Percentiles rank a stretch among this genome's conserved stretches.
phyloP scores from a whole-genome alignment of 2,888 invertebrate species.

The Allolobophora icterica region DNA sequence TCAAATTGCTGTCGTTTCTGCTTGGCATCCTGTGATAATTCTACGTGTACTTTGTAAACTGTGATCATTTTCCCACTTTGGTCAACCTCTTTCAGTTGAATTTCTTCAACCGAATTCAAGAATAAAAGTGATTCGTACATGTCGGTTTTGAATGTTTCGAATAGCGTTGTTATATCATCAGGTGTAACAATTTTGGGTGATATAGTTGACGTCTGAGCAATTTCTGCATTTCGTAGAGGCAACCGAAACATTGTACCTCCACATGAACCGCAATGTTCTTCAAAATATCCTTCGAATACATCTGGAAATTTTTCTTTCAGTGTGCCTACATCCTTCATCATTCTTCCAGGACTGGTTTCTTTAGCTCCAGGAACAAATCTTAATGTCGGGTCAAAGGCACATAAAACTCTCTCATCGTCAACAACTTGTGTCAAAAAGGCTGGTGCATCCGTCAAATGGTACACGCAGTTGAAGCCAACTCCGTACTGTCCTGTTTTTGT shows the following conservation, averaged over 20 bases:
- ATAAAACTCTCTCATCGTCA: constrained; percentile 50
- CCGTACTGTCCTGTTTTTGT: constrained; percentile 48
- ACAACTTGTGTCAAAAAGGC: constrained; percentile 42
- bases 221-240: constrained; percentile 53
- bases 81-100: neutral
- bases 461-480: constrained; percentile 50
- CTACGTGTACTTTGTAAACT: constrained; percentile 1
- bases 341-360: constrained; percentile 46
- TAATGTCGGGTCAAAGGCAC: constrained; percentile 57
- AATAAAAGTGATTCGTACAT: constrained; percentile 41
- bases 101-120: constrained; percentile 33
- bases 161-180: constrained; percentile 45
- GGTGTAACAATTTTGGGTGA: constrained; percentile 42
- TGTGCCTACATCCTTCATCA: constrained; percentile 43
- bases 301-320: constrained; percentile 45
- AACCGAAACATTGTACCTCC: constrained; percentile 56
- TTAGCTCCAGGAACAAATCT: constrained; percentile 51
- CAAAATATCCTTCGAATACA: constrained; percentile 46
- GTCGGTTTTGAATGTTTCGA: constrained; percentile 50
- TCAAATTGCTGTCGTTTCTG: constrained; percentile 13
- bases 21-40: constrained; percentile 1
- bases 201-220: constrained; percentile 51
- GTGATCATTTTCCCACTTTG: neutral
- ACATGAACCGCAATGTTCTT: constrained; percentile 33
- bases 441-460: constrained; percentile 50